phyloP scores from a whole-genome alignment of 2,797 vertebrate species.

The Trachurus trachurus region DNA sequence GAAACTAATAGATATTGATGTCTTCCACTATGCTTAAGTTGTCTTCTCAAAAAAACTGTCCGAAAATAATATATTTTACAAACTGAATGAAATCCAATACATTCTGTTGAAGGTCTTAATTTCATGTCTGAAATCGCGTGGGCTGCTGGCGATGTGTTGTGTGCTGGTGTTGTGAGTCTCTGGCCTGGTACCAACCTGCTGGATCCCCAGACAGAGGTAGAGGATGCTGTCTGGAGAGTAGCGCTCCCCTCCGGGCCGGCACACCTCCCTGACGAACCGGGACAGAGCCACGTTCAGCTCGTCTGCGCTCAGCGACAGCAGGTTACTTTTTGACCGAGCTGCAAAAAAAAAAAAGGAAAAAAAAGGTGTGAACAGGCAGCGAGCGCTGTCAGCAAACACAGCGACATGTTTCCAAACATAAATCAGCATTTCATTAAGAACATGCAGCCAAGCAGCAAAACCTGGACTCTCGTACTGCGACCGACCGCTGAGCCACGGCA shows the following conservation, averaged over 20 bases:
- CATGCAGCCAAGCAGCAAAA: background rate
- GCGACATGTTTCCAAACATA: background rate
- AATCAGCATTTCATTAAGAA: background rate
- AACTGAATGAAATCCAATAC: no score
- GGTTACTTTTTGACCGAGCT: slow-evolving; percentile 89
- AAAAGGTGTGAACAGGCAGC: slow-evolving; percentile 17
- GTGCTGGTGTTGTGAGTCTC: background rate
- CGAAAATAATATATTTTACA: no score
- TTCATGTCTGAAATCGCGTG: no score
- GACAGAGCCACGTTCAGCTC: slow-evolving; percentile 91
- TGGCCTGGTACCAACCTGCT: slow-evolving; percentile 89
- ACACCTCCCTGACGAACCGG: slow-evolving; percentile 93
- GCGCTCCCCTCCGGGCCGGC: slow-evolving; percentile 92
- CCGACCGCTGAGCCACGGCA: no score
- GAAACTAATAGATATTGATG: no score
- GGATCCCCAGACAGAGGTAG: slow-evolving; percentile 98
- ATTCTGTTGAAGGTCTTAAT: no score
- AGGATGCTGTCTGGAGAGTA: slow-evolving; percentile 98
- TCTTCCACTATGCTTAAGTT: no score
- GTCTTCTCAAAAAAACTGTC: no score
- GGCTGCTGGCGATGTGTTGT: background rate
- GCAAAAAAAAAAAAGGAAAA: slow-evolving; percentile 27
- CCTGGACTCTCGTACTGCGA: background rate
- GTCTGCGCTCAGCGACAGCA: slow-evolving; percentile 89
- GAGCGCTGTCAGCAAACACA: slow-evolving; percentile 8